Conservation (phyloP, 2,888 invertebrate species). For the Steromphala cineraria region DNA sequence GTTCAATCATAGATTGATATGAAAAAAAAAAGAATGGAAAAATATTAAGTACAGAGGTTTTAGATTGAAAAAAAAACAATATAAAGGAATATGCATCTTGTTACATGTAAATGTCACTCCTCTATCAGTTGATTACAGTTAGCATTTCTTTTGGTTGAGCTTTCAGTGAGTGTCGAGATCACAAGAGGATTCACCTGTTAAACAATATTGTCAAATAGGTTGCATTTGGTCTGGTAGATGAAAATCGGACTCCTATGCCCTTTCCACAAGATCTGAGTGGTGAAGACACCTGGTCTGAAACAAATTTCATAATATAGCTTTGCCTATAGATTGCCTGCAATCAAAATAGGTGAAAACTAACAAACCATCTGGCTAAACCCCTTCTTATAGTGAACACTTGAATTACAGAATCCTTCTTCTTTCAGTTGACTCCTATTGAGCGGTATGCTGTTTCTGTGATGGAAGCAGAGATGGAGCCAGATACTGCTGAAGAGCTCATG, state of each 20-base stretch:
- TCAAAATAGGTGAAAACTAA: no score
- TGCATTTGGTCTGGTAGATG: not conserved
- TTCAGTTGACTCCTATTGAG: constrained; percentile 93
- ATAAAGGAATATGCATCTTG: no score
- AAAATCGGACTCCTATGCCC: constrained; percentile 1
- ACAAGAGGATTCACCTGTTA: not conserved
- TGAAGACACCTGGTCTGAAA: constrained; percentile 1
- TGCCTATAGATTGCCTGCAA: no score
- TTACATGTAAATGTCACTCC: no score
- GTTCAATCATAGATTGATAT: not conserved
- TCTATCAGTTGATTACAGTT: no score
- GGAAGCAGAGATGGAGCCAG: constrained; percentile 88
- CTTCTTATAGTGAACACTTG: no score
- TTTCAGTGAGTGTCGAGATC: not conserved
- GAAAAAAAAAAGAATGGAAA: no score
- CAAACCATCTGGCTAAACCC: no score
- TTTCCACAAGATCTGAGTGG: not conserved
- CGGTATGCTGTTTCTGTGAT: constrained; percentile 95
- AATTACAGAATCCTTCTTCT: constrained; percentile 1
- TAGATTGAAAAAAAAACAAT: no score
- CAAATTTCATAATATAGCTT: no score
- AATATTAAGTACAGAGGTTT: no score
- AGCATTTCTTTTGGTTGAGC: no score
- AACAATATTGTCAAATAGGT: not conserved
- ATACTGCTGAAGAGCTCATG: constrained; percentile 87